These are phyloP conservation scores for Schizothorax lantsangensis DNA, from an alignment of 2,797 vertebrate genomes.

Conservation along the genomic window DNA sequence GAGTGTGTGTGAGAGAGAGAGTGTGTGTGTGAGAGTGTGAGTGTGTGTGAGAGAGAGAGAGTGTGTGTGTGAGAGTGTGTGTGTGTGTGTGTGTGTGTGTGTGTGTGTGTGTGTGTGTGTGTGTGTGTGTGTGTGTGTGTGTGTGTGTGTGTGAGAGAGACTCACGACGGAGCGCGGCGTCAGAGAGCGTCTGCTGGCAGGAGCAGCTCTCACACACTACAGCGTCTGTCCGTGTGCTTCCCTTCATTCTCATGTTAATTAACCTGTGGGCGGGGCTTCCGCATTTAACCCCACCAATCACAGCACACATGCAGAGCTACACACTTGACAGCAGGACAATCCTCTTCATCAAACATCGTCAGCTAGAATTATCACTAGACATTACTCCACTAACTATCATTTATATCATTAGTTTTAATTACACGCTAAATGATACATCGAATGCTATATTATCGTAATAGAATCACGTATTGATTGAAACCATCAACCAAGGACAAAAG, in stretches of 20 bases:
- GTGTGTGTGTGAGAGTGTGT: no score
- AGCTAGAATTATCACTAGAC: neutral
- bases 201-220: neutral
- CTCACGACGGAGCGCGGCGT: neutral
- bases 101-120: no score
- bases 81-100: no score
- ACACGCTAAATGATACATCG: neutral
- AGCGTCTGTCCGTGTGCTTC: neutral
- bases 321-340: neutral
- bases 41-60: no score
- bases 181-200: conserved; percentile 1
- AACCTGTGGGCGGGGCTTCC: neutral
- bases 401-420: neutral
- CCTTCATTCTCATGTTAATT: neutral
- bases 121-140: neutral
- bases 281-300: neutral
- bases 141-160: neutral
- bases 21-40: no score
- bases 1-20: no score
- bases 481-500: neutral
- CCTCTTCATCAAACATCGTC: neutral
- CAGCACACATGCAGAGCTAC: neutral
- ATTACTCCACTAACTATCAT: neutral
- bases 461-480: neutral
- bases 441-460: neutral